These are phyloP conservation scores for Ahaetulla prasina DNA, from an alignment of 2,113 vertebrate genomes.

Conservation along the genomic window DNA sequence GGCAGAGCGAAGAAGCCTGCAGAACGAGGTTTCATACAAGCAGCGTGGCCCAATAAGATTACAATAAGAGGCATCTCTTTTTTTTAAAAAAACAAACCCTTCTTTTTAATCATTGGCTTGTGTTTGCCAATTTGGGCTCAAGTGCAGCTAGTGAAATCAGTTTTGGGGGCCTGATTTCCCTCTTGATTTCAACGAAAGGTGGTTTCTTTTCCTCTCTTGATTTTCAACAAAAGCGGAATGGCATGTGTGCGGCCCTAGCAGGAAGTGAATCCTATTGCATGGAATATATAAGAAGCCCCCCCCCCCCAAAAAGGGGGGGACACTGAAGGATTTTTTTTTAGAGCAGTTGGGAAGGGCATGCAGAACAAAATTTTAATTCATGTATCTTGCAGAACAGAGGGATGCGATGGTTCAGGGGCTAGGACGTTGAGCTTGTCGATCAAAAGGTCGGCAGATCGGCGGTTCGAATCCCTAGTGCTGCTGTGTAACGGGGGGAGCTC, in stretches of 20 bases:
- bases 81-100: neutral
- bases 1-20: neutral
- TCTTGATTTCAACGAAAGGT: neutral
- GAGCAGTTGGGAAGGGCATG: no score
- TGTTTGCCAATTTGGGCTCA: neutral
- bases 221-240: no score
- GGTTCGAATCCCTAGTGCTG: no score
- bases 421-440: no score
- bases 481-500: no score
- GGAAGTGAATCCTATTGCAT: neutral
- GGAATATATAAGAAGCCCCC: neutral
- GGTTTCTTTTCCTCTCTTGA: no score
- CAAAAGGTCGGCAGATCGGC: no score
- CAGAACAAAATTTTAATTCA: no score
- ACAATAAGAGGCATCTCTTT: neutral
- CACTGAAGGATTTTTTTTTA: no score
- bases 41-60: neutral
- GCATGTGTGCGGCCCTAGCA: neutral
- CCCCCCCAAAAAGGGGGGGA: neutral
- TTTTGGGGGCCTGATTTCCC: neutral
- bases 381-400: no score
- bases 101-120: neutral
- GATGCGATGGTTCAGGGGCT: no score
- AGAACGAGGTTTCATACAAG: neutral
- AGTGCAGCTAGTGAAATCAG: neutral